Evolutionary conservation across 2,113 vertebrate species (phyloP), one percentile per base, ranked within the genome.

Genomic region (Rhinolophus ferrumequinum): DNA sequence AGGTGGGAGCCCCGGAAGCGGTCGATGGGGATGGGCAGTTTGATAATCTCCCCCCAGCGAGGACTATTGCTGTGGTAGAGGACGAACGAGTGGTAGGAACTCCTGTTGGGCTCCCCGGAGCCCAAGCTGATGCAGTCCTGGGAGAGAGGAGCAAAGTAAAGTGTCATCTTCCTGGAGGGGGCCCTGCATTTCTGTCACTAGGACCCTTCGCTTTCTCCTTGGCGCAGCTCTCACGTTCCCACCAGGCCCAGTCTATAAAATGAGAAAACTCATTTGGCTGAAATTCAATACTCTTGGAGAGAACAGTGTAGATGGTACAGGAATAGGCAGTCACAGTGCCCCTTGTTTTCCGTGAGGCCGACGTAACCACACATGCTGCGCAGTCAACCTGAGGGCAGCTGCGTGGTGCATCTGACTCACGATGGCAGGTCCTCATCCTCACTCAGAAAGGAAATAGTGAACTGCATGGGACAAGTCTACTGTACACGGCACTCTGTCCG

Each of bases 61-160:
- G 99, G 99, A 96, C 99, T 99, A 96, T 99, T 99, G 97, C 99
- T 99, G 98, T 99, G 99, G 98, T 99, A 99, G 58, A 99, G 99
- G 94, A 99, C 99, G 6, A 99, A 99, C 2, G 99, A 99, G 97
- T 99, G 99, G 96, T 99, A 99, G 14, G 99, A 99, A 9, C 98
- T 99, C 95, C 98, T 98, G 96, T 98, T 99, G 2, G 99, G 99
- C 98, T 99, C 99, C 56, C 99, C 99, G 0, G 99, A 99, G 88
- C 99, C 99, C 98, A 99, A 98, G 98, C 99, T 99, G 98, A 99
- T 99, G 97, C 99, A 99, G 96, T 99, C 99, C 99, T 99, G 97
- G 12, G 97, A 93, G 33, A 94, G 66, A 96, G 58, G 93, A 87
- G 84, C 88, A 95, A 72, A 83, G 2, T 8, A 44, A 97, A 77